Base-by-base conservation (phyloP, 2,113 vertebrate species). In the Poicephalus meyeri region DNA sequence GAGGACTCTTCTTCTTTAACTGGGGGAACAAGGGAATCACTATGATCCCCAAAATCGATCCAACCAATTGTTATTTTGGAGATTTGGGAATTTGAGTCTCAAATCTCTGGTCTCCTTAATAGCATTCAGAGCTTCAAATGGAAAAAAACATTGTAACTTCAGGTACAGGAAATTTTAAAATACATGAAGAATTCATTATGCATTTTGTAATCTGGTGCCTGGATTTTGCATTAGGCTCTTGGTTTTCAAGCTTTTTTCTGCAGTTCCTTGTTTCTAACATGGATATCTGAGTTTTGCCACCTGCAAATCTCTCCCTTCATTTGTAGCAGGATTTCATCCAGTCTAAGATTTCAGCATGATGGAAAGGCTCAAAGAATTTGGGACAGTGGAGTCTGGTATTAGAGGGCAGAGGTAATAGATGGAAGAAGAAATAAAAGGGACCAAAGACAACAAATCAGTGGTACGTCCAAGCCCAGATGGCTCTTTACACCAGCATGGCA, bases 221-320 rank as follows among this genome's bases (percentile, higher is more conserved):
- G n/a, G n/a, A 16, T 78, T 91, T 80, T 66, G 10, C 12, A n/a
- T 2, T 0, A 37, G 19, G 4, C 0, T 53, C 50, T 82, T n/a
- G 37, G 21, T 52, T 89, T 95, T 81, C 61, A 78, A 49, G 21
- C 6, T 86, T 61, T 80, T 11, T 60, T 35, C 50, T 49, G n/a
- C 26, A 66, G 39, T 68, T 82, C 26, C 16, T 63, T 66, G 13
- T 24, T 92, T n/a, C 29, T 85, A 21, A 16, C 44, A 24, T 77
- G 58, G 20, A 39, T 64, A 19, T 35, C 71, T 86, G 68, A 72
- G 7, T 69, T 49, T 7, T 14, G 31, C 9, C 6, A 1, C 18
- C 37, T 35, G 33, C 18, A 77, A 95, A 53, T 77, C 15, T 50
- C 24, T 70, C 4, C 3, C 44, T 11, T 50, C 0, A 1, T 77